Base-by-base conservation (phyloP, 1,140 invertebrate species). In the Dendrolimus punctatus region DNA sequence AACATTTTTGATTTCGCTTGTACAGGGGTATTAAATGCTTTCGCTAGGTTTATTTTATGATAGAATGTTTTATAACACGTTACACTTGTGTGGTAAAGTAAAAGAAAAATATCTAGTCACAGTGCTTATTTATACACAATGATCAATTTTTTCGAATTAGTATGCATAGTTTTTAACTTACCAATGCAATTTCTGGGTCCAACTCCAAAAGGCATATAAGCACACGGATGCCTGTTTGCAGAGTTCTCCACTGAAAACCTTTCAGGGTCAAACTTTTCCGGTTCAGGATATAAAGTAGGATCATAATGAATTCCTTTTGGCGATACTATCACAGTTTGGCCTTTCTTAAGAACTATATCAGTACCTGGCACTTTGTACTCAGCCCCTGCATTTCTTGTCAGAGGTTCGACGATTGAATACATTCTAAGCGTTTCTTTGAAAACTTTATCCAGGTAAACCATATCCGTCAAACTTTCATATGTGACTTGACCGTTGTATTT, bases 371-470 rank as follows among this genome's bases (percentile, higher is more conserved):
- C 68, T 54, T 82, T 87, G 57, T 90, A 91, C 36, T 88, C 73
- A 51, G 80, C 74, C 38, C 71, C 78, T 3, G 87, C 83, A 10
- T 78, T 74, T 41, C 91, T 79, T 59, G 87, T 64, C 2, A 92
- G 56, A 8, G 87, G 66, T 0, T 85, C 66, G 45, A 87, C 82
- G 0, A 90, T 84, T 2, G 91, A 88, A 64, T 91, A 90, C 60
- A 88, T 83, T 6, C 91, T 76, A 40, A 92, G 70, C 5, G 90
- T 91, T 80, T 91, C 66, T 8, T 60, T 48, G 49, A 68, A 60
- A 8, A 62, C 54, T 50, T 49, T 55, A 5, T 53, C 52, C 39
- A 88, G 58, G 53, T 88, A 90, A 36, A 53, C 70, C 51, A 90
- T 67, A 38, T 87, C 76, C 23, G 64, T 73, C 0, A 90, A 47